These are phyloP conservation scores for Parazoanthus darwini DNA, from an alignment of 92 coral and sea anemone genomes.

Conservation along the genomic window DNA sequence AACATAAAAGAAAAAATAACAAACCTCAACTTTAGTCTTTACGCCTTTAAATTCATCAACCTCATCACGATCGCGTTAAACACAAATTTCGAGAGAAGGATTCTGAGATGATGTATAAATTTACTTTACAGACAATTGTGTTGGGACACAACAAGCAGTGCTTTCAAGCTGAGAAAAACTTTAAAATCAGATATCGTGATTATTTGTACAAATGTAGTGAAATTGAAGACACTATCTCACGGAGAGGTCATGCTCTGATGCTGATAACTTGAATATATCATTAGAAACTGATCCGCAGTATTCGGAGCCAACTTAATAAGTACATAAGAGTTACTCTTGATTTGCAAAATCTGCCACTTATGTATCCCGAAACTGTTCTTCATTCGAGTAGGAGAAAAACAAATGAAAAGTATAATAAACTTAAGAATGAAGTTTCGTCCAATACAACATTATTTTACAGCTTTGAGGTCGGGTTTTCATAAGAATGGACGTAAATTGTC, in stretches of 20 bases:
- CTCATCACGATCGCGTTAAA: neutral
- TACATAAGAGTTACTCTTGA: conserved; percentile 8
- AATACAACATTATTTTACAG: neutral
- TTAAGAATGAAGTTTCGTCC: neutral
- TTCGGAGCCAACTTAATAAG: neutral
- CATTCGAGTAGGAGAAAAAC: neutral
- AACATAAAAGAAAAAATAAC: neutral
- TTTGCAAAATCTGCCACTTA: neutral
- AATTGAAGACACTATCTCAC: neutral
- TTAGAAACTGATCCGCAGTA: conserved; percentile 17
- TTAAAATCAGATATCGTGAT: conserved; percentile 14
- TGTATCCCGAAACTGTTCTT: neutral
- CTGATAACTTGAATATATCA: conserved; percentile 19
- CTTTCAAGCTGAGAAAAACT: neutral
- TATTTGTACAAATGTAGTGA: neutral
- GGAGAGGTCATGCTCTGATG: conserved; percentile 10
- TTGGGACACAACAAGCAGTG: neutral
- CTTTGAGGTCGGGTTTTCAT: neutral
- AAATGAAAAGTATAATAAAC: neutral
- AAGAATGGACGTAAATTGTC: neutral
- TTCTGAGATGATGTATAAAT: neutral
- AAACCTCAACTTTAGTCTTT: too few relatives aligned
- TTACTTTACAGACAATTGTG: neutral
- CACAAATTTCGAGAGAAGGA: neutral
- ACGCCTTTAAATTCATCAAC: neutral